Evolutionary conservation across 2,797 vertebrate genomes (phyloP).

Genomic region (Macroramphosus scolopax): DNA sequence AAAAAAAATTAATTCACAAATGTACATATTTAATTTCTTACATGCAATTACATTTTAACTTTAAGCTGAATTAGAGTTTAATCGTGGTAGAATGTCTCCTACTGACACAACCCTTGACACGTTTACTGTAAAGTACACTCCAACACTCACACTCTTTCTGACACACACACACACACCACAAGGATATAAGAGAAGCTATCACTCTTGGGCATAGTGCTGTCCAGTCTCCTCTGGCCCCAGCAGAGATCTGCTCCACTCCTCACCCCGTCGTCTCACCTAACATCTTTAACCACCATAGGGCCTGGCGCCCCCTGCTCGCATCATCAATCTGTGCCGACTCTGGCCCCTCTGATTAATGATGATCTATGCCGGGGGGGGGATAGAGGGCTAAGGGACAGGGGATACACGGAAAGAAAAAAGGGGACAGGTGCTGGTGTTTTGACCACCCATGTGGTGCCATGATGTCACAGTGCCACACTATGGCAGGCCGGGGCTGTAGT

Average conservation of each 20-base stretch:
- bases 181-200: constrained; percentile 55
- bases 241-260: constrained; percentile 65
- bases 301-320: constrained; percentile 62
- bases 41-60: too few relatives aligned
- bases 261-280: constrained; percentile 71
- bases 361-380: constrained; percentile 56
- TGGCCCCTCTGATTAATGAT: constrained; percentile 78
- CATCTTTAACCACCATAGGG: constrained; percentile 68
- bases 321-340: constrained; percentile 76
- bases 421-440: constrained; percentile 62
- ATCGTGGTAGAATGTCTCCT: background rate
- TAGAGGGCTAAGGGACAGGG: constrained; percentile 52
- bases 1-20: too few relatives aligned
- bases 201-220: constrained; percentile 66
- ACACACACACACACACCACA: constrained; percentile 11
- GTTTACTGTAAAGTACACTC: constrained; percentile 17
- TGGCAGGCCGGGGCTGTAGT: constrained; percentile 45
- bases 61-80: background rate
- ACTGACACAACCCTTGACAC: constrained; percentile 16
- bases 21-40: too few relatives aligned
- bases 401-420: constrained; percentile 53
- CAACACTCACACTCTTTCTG: constrained; percentile 6
- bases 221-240: constrained; percentile 71
- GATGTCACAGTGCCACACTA: constrained; percentile 59
- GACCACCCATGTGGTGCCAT: constrained; percentile 56